Evolutionary conservation across 2,113 vertebrate species (phyloP).

Genomic region (Datnioides undecimradiatus): DNA sequence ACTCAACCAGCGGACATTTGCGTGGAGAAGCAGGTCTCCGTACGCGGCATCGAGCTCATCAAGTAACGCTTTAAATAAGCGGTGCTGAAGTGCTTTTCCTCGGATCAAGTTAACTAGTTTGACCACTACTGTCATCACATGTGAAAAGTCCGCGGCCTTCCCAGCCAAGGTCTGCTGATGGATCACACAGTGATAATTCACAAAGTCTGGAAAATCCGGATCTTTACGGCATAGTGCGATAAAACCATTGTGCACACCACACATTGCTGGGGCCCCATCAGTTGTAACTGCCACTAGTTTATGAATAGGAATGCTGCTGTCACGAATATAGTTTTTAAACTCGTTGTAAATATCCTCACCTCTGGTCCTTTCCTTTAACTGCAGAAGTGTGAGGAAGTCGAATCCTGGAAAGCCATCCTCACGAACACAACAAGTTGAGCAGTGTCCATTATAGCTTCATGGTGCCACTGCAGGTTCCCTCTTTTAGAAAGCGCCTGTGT

Average conservation of each 20-base stretch:
- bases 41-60: background rate
- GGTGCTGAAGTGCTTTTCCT: background rate
- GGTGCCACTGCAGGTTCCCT: constrained; percentile 5
- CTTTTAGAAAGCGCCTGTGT: background rate
- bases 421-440: no score
- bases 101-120: background rate
- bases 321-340: no score
- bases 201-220: background rate
- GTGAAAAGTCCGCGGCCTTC: background rate
- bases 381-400: no score
- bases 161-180: background rate
- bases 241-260: no score
- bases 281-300: background rate
- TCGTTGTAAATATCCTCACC: no score
- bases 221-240: background rate
- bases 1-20: background rate
- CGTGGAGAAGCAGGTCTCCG: background rate
- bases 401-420: no score
- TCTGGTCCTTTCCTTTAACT: no score
- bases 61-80: no score
- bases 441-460: no score
- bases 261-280: background rate
- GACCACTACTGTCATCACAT: background rate
- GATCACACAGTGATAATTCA: no score
- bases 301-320: no score